These are phyloP conservation scores for Stomorhina lunata DNA, from an alignment of 2,888 invertebrate genomes.

Conservation along the genomic window DNA sequence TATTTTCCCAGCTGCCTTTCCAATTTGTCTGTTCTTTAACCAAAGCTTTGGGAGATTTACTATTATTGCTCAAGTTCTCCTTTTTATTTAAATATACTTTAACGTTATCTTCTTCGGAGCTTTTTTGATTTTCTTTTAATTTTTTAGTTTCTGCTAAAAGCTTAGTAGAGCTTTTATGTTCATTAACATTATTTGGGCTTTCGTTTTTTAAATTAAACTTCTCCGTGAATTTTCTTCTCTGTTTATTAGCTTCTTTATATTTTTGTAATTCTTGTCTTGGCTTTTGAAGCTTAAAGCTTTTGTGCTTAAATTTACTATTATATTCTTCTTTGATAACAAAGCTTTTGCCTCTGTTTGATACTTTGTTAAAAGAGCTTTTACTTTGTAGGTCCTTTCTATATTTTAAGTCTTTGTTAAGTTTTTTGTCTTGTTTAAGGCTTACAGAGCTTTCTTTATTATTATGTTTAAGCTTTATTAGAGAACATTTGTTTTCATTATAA, in stretches of 20 bases:
- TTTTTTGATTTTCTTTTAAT: too few relatives aligned
- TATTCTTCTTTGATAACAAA: not conserved
- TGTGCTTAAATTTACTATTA: not conserved
- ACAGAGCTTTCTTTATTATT: not conserved
- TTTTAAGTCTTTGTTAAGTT: not conserved
- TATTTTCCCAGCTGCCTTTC: too few relatives aligned
- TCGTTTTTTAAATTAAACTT: not conserved
- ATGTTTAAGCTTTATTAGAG: not conserved
- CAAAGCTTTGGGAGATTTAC: too few relatives aligned
- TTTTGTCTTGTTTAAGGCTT: not conserved
- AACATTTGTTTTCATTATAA: not conserved
- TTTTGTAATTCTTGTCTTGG: not conserved
- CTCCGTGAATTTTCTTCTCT: not conserved
- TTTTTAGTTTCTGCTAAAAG: too few relatives aligned
- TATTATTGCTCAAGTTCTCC: too few relatives aligned
- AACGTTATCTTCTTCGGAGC: too few relatives aligned
- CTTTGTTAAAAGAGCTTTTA: not conserved
- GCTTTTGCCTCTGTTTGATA: not conserved
- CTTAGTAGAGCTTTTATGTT: too few relatives aligned
- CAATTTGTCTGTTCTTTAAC: too few relatives aligned
- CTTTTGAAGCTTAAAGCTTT: not conserved
- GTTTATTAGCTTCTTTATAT: not conserved
- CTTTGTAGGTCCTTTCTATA: not conserved
- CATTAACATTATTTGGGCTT: too few relatives aligned
- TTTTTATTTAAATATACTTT: too few relatives aligned